Base-by-base conservation (phyloP, 2,888 invertebrate species). In the Pyrgus malvae region DNA sequence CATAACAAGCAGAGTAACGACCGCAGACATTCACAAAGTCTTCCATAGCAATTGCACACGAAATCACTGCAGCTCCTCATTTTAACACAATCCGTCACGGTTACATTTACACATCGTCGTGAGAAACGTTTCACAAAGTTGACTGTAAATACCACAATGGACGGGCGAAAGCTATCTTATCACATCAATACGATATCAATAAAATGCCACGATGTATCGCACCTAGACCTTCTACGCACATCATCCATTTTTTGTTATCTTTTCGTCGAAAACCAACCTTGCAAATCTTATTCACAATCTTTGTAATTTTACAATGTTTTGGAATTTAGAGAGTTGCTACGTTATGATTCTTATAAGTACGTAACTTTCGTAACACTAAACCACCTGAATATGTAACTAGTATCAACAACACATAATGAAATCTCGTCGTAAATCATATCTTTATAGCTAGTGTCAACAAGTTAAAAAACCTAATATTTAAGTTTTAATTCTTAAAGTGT, bases 121-220 rank as follows among this genome's bases (percentile, higher is more conserved):
- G 31, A 25, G 23, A 45, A 53, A 29, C 21, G 58, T 56, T 58
- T 35, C 61, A 68, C 67, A 68, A 67, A 70, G 71, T 66, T 69
- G 62, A 70, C 66, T 61, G 68, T 67, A 68, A 72, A 74, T 69
- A 74, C 66, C 68, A 76, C 74, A 72, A 69, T 73, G 70, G 66
- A 68, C 72, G 72, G 78, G 76, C 62, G 75, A 72, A 68, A 70
- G 61, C 59, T 80, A 83, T 86, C 86, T 86, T 84, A 86, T 86
- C 84, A 68, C 65, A 70, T 72, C 81, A 78, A 82, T 80, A 78
- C 65, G 72, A 69, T 81, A 81, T 80, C 80, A 81, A 83, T 83
- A 80, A 73, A 65, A 66, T 56, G 56, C 44, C 53, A 41, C 58
- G 56, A 59, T 56, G 54, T 44, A 53, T 55, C 48, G 56, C 29